Evolutionary conservation across 1,140 invertebrate species (phyloP), one percentile per base, ranked within the genome.

Genomic region (Radopholus similis): DNA sequence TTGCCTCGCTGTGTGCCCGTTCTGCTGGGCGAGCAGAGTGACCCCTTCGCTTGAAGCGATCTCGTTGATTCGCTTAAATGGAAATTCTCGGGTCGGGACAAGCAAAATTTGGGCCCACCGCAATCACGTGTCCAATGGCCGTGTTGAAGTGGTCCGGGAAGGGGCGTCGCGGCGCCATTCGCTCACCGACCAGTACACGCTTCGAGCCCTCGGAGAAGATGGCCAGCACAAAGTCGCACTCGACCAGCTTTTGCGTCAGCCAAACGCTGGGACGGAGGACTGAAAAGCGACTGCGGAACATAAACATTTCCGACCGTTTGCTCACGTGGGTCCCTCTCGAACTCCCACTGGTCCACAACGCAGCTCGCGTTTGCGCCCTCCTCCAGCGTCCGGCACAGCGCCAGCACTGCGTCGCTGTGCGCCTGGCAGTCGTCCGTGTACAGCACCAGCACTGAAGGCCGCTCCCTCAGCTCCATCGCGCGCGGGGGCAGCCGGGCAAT

Each of bases 121-220:
- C n/a, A 37, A 71, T 54, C 13, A 78, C 59, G 37, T 65, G 37
- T 15, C 71, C 34, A 1, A 79, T 28, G 18, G 74, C 76, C 11
- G 71, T 32, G 40, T 62, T 65, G 53, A 78, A 81, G n/a, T 75
- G 40, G 54, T 78, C 77, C 11, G 76, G 74, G 62, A 71, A 78
- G 4, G 71, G 77, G 37, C 77, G 68, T 23, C 72, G 37, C 28
- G 70, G 68, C 6, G 42, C 32, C 26, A 78, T 40, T 35, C 37
- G 47, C 28, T 67, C 34, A 9, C 73, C 76, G n/a, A 58, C 51
- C 47, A 74, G 60, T 11, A 75, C 53, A 18, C 38, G 40, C 18
- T 35, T 13, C 30, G 66, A 68, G 30, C 55, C 49, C 15, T 55
- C 64, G 11, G 75, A 77, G 51, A 77, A 74, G 4, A 77, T 53